These are phyloP conservation scores for Clitarchus hookeri DNA, from an alignment of 2,888 invertebrate species.

Conservation along the genomic window DNA sequence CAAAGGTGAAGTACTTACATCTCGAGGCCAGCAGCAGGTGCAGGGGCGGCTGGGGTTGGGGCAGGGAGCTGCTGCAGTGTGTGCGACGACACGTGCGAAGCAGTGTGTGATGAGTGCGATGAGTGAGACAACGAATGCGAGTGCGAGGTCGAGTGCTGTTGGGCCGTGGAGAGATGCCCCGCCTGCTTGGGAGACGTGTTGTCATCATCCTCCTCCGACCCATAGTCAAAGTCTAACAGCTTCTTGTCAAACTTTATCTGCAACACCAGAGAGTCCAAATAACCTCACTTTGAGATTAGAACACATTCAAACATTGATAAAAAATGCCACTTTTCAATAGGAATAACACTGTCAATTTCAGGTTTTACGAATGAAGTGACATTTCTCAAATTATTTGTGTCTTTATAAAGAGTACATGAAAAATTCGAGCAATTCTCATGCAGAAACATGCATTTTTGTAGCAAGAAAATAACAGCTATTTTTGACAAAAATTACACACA, in stretches of 20 bases:
- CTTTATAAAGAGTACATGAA: too few relatives aligned
- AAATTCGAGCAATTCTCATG: too few relatives aligned
- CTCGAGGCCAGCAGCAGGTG: slow-evolving; percentile 20
- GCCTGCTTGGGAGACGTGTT: slow-evolving; percentile 48
- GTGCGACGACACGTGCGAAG: background rate
- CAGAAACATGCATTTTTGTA: too few relatives aligned
- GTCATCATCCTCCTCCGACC: slow-evolving; percentile 86
- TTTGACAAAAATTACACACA: too few relatives aligned
- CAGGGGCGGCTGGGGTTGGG: background rate
- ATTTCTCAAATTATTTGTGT: too few relatives aligned
- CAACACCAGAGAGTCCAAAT: slow-evolving; percentile 26
- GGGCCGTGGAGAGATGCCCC: slow-evolving; percentile 39
- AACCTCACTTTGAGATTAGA: too few relatives aligned
- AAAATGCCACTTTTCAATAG: too few relatives aligned
- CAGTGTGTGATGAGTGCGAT: background rate
- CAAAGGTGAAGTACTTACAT: slow-evolving; percentile 18
- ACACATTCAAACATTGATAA: too few relatives aligned
- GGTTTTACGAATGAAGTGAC: too few relatives aligned
- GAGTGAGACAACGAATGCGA: background rate
- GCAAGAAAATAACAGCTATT: too few relatives aligned
- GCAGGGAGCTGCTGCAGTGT: slow-evolving; percentile 19
- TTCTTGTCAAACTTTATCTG: slow-evolving; percentile 80
- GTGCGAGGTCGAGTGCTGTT: slow-evolving; percentile 37
- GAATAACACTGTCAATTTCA: too few relatives aligned
- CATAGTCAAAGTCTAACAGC: slow-evolving; percentile 88